Evolutionary conservation across 1,140 invertebrate species (phyloP).

Genomic region (Trachymyrmex septentrionalis): DNA sequence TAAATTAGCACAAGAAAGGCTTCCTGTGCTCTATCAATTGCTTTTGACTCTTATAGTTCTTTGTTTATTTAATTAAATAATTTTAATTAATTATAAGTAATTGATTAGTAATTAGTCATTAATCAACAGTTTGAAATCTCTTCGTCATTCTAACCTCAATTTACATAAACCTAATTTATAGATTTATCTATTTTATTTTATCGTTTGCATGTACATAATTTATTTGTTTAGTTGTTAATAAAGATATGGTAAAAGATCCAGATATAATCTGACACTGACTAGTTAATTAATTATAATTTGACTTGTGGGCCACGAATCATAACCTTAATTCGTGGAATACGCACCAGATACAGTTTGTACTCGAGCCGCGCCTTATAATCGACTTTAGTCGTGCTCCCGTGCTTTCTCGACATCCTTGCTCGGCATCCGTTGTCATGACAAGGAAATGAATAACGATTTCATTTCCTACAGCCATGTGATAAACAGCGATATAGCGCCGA

Average conservation of each 20-base stretch:
- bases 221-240: not conserved
- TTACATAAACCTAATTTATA: not conserved
- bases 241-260: not conserved
- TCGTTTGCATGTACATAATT: not conserved
- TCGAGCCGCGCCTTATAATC: slow-evolving; percentile 90
- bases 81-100: no score
- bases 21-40: no score
- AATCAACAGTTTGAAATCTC: not conserved
- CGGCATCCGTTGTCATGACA: slow-evolving; percentile 81
- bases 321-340: slow-evolving; percentile 71
- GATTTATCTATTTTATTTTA: not conserved
- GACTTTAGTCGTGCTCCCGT: slow-evolving; percentile 83
- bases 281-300: not conserved
- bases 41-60: no score
- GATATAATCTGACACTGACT: not conserved
- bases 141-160: not conserved
- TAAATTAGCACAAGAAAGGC: no score
- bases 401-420: slow-evolving; percentile 82
- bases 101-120: not conserved
- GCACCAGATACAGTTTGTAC: slow-evolving; percentile 90
- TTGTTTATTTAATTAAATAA: no score
- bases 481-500: not conserved
- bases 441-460: slow-evolving; percentile 20
- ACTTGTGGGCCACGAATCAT: not conserved
- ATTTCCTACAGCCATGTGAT: slow-evolving; percentile 7